Evolutionary conservation across 2,113 vertebrate species (phyloP).

Genomic region (Felis catus): F.catus_Fca126_mat1.0 CM031416.1:39698001-39698500

Average conservation of each 20-base stretch:
- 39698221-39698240: background rate
- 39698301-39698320: background rate
- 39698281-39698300: background rate
- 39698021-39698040: background rate
- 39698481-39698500: conserved; percentile 40
- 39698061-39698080: background rate
- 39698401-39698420: background rate
- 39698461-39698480: conserved; percentile 58
- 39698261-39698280: background rate
- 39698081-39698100: background rate
- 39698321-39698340: background rate
- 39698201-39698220: background rate
- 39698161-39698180: background rate
- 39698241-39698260: background rate
- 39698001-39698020: background rate
- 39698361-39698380: background rate
- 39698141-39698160: background rate
- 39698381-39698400: background rate
- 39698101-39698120: background rate
- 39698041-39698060: background rate
- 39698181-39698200: background rate
- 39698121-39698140: background rate
- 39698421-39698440: conserved; percentile 28
- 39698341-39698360: background rate
- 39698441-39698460: conserved; percentile 49